Evolutionary conservation across 2,797 vertebrate genomes (phyloP), one percentile per base, ranked within the genome.

Genomic region (Microctenopoma stevenorrisi): DNA sequence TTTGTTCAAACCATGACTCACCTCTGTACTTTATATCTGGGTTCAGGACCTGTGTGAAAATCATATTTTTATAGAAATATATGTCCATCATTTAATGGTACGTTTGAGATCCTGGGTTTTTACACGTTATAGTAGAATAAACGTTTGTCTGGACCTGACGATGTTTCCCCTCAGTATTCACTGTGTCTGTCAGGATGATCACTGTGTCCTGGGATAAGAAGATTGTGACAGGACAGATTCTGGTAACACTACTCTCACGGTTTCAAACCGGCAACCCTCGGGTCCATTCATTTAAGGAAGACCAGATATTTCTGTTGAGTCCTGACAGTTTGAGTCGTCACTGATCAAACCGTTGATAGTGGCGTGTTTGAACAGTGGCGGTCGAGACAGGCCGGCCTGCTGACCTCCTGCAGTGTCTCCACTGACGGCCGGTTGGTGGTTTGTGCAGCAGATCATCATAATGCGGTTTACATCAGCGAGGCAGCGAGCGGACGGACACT

Each of bases 181-280:
- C 10, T 58, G 49, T 63, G 49, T 63, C 30, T 43, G 8, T 75
- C 79, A 95, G 95, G 84, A 49, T 95, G 37, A 56, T 94, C 1
- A 94, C 94, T 1, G 93, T 91, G 1, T 94, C 93, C n/a, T 94
- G 93, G 68, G 95, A 95, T 71, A 94, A 94, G 75, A 90, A 88
- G 5, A 48, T 95, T 73, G 93, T 84, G 63, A 95, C 92, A 0
- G 94, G 94, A 59, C 86, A 93, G 82, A 78, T 88, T 49, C 83
- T 95, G 83, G 94, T 95, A 89, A 33, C 40, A 35, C 8, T 9
- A 56, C 26, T 7, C 35, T 16, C 35, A 2, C 13, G 8, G 51
- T 53, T 33, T 53, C 16, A 18, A 7, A 54, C 16, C 33, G 4
- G 9, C 40, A 37, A 10, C 35, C 35, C 35, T 37, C 35, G 7